Conservation (phyloP, 2,113 vertebrate species). For the Anarrhichthys ocellatus region DNA sequence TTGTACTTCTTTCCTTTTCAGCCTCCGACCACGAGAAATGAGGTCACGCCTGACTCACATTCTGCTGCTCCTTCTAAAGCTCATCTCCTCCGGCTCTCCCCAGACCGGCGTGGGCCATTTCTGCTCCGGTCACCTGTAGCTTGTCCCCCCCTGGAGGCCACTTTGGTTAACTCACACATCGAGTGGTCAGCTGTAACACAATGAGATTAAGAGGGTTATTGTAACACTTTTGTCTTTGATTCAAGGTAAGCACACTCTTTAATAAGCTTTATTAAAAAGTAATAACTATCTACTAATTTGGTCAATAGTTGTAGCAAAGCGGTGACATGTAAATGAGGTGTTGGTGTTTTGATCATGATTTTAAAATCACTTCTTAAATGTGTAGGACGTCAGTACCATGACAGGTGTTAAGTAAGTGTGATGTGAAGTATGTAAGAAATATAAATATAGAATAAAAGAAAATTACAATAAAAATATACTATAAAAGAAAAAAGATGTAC, state of each 20-base stretch:
- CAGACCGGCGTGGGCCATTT: background rate
- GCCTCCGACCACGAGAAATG: constrained; percentile 20
- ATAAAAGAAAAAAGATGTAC: too few relatives aligned
- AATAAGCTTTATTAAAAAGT: constrained; percentile 1
- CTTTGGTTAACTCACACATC: constrained; percentile 6
- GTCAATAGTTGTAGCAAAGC: background rate
- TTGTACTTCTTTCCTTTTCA: constrained; percentile 32
- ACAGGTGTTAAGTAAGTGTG: background rate
- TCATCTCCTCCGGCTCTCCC: constrained; percentile 11
- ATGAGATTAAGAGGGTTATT: constrained; percentile 20
- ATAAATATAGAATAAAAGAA: too few relatives aligned
- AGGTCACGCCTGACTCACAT: constrained; percentile 49
- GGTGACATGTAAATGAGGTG: background rate
- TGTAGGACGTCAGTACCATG: too few relatives aligned
- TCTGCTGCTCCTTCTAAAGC: constrained; percentile 21
- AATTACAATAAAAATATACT: too few relatives aligned
- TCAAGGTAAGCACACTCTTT: background rate
- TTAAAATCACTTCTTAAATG: background rate
- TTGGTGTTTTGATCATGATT: background rate
- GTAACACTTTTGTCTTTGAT: constrained; percentile 11
- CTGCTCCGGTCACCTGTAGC: constrained; percentile 36
- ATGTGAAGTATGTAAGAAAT: background rate
- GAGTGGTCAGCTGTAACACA: constrained; percentile 17
- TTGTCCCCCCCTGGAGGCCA: constrained; percentile 62
- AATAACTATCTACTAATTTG: background rate